Evolutionary conservation across 2,797 vertebrate species (phyloP).

Genomic region (Emys orbicularis): DNA sequence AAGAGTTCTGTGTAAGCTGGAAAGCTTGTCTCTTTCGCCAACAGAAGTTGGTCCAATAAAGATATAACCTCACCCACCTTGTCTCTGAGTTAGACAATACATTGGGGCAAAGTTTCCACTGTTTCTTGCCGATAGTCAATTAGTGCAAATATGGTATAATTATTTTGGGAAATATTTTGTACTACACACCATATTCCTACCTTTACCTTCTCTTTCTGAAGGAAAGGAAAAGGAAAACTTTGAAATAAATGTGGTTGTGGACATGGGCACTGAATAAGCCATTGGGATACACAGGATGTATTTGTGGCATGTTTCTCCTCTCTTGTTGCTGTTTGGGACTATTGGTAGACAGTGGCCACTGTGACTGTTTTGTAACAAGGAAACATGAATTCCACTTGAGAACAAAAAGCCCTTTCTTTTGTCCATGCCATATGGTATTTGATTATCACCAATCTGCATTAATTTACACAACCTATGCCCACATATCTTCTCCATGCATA

Average conservation of each 20-base stretch:
- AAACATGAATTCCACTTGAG: background rate
- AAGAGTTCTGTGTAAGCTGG: background rate
- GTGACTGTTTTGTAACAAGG: background rate
- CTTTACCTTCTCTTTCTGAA: background rate
- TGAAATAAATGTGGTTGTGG: background rate
- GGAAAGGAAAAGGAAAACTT: background rate
- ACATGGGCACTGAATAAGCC: background rate
- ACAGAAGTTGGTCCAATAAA: background rate
- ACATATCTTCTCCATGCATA: background rate
- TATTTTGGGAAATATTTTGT: background rate
- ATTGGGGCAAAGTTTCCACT: background rate
- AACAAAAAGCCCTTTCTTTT: background rate
- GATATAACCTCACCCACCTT: background rate
- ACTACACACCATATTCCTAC: background rate
- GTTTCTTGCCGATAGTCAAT: background rate
- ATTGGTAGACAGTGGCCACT: background rate
- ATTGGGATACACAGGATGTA: fast-evolving
- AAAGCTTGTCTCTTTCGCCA: background rate
- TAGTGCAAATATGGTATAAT: background rate
- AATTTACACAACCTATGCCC: background rate
- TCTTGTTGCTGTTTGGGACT: background rate
- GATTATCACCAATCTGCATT: background rate
- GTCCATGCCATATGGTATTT: background rate
- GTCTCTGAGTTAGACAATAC: background rate
- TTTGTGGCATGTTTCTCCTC: background rate